phyloP scores from a whole-genome alignment of 2,797 vertebrate genomes.

The Semaprochilodus insignis region DNA sequence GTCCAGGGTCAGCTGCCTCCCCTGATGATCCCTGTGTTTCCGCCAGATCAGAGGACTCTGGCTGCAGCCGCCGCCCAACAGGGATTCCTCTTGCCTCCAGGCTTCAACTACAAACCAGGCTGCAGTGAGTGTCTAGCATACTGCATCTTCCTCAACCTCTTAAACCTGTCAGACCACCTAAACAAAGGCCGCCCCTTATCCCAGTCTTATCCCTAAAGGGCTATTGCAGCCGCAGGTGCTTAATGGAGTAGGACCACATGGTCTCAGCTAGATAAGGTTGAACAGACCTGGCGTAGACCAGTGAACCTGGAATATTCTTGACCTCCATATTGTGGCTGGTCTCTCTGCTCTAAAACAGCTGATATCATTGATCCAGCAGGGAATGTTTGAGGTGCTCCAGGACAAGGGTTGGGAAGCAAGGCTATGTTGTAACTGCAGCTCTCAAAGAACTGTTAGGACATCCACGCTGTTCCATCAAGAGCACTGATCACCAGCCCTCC shows the following conservation, averaged over 20 bases:
- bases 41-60: constrained; percentile 96
- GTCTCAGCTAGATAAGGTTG: no score
- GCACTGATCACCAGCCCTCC: background rate
- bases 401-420: background rate
- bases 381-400: background rate
- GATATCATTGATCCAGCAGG: no score
- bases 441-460: background rate
- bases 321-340: background rate
- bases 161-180: background rate
- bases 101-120: constrained; percentile 98
- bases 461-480: background rate
- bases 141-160: background rate
- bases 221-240: no score
- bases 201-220: no score
- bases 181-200: no score
- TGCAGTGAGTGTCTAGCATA: constrained; percentile 88
- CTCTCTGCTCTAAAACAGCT: no score
- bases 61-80: constrained; percentile 96
- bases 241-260: no score
- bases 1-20: constrained; percentile 98
- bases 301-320: background rate
- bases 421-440: background rate
- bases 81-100: constrained; percentile 96
- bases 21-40: constrained; percentile 98
- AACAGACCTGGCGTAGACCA: no score